Percentiles rank a stretch among this genome's conserved stretches.
These are phyloP conservation scores for Chironomus tepperi DNA, from an alignment of 1,140 invertebrate species.

Conservation along the genomic window DNA sequence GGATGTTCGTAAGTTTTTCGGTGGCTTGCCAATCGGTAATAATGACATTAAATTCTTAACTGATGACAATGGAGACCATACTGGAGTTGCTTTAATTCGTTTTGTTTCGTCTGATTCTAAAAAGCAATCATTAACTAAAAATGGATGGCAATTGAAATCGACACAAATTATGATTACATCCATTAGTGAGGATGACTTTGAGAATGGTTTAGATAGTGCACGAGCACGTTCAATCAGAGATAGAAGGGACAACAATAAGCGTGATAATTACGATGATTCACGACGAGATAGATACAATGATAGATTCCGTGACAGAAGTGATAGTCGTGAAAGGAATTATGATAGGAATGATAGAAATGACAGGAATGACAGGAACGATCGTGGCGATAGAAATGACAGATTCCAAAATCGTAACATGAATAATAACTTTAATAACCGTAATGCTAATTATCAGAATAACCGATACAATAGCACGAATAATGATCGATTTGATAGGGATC, in stretches of 20 bases:
- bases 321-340: background rate
- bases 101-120: slow-evolving; percentile 61
- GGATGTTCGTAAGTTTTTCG: slow-evolving; percentile 73
- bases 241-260: background rate
- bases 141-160: slow-evolving; percentile 50
- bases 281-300: slow-evolving; percentile 17
- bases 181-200: slow-evolving; percentile 54
- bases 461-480: background rate
- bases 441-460: background rate
- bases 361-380: no score
- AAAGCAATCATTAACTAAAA: slow-evolving; percentile 54
- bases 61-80: slow-evolving; percentile 65
- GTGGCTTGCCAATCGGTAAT: slow-evolving; percentile 64
- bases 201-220: slow-evolving; percentile 55
- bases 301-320: background rate
- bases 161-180: slow-evolving; percentile 50
- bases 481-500: background rate
- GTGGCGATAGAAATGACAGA: background rate
- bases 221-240: slow-evolving; percentile 34
- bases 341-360: slow-evolving; percentile 9
- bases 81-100: slow-evolving; percentile 69
- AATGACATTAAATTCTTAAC: slow-evolving; percentile 79
- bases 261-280: background rate
- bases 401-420: background rate
- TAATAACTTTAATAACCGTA: slow-evolving; percentile 14